phyloP scores from a whole-genome alignment of 2,797 vertebrate genomes.

The Muscicapa striata region DNA sequence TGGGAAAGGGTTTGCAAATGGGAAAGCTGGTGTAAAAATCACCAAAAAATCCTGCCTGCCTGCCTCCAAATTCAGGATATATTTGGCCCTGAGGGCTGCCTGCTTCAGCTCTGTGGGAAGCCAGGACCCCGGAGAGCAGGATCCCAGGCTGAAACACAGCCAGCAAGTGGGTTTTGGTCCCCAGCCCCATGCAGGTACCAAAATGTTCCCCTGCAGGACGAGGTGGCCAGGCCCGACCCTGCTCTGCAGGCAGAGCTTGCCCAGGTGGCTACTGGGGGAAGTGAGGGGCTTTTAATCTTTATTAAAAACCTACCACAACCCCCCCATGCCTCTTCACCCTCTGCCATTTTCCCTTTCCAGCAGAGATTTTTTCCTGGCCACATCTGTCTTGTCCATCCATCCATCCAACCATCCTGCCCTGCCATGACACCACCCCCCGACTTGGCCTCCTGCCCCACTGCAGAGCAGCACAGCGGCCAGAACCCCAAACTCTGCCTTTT shows the following conservation, averaged over 20 bases:
- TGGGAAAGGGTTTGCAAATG: not conserved
- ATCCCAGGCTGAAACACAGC: not conserved
- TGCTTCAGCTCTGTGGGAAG: not conserved
- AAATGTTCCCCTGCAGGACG: not conserved
- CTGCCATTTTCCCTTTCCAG: slow-evolving; percentile 30
- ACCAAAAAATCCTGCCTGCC: not conserved
- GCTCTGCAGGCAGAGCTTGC: not conserved
- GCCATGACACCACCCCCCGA: not conserved
- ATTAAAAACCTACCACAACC: not conserved
- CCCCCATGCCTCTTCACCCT: not conserved
- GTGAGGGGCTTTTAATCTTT: slow-evolving; percentile 7
- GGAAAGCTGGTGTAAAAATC: slow-evolving; percentile 30
- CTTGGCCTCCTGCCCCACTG: not conserved
- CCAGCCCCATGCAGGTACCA: not conserved
- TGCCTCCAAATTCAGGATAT: not conserved
- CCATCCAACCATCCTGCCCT: not conserved
- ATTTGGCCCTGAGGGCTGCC: not conserved
- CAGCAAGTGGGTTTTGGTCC: not conserved
- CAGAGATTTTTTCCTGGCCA: not conserved
- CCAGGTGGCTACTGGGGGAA: not conserved
- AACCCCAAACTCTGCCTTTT: not conserved
- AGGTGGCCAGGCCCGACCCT: not conserved
- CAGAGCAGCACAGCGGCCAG: not conserved
- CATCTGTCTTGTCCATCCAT: not conserved
- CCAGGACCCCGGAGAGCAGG: not conserved